Percentiles rank a stretch among this genome's conserved stretches.
phyloP scores from a whole-genome alignment of 2,888 invertebrate genomes.

The Alcis repandata region DNA sequence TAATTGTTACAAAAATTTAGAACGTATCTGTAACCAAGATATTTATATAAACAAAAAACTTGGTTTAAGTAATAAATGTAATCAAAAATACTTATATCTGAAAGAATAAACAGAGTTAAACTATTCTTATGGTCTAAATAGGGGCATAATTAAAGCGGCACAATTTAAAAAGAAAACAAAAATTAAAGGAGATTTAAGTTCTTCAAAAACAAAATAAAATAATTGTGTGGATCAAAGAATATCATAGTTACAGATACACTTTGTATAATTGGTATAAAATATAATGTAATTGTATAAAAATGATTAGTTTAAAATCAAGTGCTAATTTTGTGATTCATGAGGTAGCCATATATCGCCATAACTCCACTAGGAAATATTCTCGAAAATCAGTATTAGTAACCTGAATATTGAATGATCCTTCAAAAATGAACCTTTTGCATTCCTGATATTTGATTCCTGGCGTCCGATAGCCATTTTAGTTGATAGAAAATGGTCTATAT shows the following conservation, averaged over 20 bases:
- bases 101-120: too few species aligned
- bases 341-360: slow-evolving; percentile 86
- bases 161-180: too few species aligned
- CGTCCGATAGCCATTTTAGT: slow-evolving; percentile 65
- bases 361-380: slow-evolving; percentile 56
- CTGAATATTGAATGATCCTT: slow-evolving; percentile 53
- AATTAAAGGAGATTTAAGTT: too few species aligned
- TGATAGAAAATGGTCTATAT: slow-evolving; percentile 56
- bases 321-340: slow-evolving; percentile 82
- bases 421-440: slow-evolving; percentile 68
- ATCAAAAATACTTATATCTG: neutral
- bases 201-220: too few species aligned
- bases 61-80: neutral
- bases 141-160: too few species aligned
- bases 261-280: slow-evolving; percentile 64
- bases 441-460: slow-evolving; percentile 72
- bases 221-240: neutral
- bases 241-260: slow-evolving; percentile 16
- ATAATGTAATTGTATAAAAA: slow-evolving; percentile 65
- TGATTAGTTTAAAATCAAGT: slow-evolving; percentile 72
- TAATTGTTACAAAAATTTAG: slow-evolving; percentile 73
- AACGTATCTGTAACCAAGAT: slow-evolving; percentile 12
- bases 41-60: neutral
- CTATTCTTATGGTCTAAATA: too few species aligned
- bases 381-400: slow-evolving; percentile 69